Conservation (phyloP, 2,113 vertebrate genomes). For the Sphyrna mokarran region DNA sequence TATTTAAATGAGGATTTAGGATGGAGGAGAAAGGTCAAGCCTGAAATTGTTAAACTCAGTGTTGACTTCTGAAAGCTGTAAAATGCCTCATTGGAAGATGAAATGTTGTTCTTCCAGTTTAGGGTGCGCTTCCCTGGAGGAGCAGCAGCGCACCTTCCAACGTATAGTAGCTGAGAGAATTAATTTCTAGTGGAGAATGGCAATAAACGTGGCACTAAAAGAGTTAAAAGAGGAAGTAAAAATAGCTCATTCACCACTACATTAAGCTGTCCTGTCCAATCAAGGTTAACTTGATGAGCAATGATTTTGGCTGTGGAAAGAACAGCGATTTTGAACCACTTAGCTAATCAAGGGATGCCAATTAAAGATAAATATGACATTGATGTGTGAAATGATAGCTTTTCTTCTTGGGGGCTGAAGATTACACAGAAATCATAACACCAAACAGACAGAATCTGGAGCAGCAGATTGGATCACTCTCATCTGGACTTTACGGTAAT, state of each 20-base stretch:
- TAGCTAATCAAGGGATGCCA: conserved; percentile 74
- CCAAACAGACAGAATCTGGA: conserved; percentile 4
- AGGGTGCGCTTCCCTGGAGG: too few relatives aligned
- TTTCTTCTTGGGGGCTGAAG: conserved; percentile 68
- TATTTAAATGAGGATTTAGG: too few relatives aligned
- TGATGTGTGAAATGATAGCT: conserved; percentile 73
- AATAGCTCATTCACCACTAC: conserved; percentile 47
- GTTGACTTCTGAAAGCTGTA: too few relatives aligned
- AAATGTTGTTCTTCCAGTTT: too few relatives aligned
- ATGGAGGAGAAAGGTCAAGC: too few relatives aligned
- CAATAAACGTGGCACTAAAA: background rate
- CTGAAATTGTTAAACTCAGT: too few relatives aligned
- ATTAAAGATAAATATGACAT: conserved; percentile 75
- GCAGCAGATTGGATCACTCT: background rate
- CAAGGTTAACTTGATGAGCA: conserved; percentile 59
- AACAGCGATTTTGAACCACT: conserved; percentile 72
- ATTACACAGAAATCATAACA: conserved; percentile 54
- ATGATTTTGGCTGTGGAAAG: conserved; percentile 64
- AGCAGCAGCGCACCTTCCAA: too few relatives aligned
- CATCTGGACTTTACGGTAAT: background rate
- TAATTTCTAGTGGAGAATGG: background rate
- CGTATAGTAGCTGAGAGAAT: background rate
- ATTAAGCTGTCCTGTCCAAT: conserved; percentile 53
- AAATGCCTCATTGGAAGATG: too few relatives aligned
- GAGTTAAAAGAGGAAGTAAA: conserved; percentile 4